Conservation (phyloP, 2,113 vertebrate genomes). For the Trogon surrucura region DNA sequence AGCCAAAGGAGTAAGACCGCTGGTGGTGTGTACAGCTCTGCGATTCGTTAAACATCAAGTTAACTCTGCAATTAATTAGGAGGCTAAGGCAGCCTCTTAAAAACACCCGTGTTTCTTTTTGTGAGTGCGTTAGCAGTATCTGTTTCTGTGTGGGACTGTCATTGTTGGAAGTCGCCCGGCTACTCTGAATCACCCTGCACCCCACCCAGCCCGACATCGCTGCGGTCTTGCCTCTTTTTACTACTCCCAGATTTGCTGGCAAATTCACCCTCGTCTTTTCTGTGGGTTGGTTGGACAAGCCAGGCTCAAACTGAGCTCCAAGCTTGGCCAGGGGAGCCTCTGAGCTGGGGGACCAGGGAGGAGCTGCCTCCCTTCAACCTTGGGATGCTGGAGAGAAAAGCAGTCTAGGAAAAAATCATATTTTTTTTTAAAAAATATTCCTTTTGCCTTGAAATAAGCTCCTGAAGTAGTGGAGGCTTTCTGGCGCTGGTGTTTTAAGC, state of each 20-base stretch:
- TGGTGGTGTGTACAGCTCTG: background rate
- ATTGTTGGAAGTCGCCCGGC: background rate
- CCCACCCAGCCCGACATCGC: slow-evolving; percentile 19
- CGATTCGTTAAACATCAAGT: background rate
- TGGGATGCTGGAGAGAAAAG: background rate
- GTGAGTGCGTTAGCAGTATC: background rate
- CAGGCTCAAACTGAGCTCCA: background rate
- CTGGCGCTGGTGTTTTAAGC: background rate
- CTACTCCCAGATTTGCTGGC: background rate
- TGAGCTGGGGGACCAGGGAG: background rate
- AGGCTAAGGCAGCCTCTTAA: background rate
- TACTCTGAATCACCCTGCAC: slow-evolving; percentile 12
- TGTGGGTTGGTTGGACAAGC: background rate
- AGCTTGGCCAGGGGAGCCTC: background rate
- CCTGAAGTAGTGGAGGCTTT: background rate
- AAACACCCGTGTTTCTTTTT: background rate
- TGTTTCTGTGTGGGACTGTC: background rate
- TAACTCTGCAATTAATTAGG: background rate
- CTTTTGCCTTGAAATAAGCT: background rate
- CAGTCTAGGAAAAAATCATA: background rate
- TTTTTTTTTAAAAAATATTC: too few species aligned
- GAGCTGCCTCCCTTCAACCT: background rate
- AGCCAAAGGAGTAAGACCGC: background rate
- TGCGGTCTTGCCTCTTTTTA: background rate
- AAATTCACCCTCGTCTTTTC: slow-evolving; percentile 10